A percentile compares a stretch with the other conserved stretches of the same genome.
Evolutionary conservation across 1,140 invertebrate species (phyloP).

Genomic region (Capitella teleta): DNA sequence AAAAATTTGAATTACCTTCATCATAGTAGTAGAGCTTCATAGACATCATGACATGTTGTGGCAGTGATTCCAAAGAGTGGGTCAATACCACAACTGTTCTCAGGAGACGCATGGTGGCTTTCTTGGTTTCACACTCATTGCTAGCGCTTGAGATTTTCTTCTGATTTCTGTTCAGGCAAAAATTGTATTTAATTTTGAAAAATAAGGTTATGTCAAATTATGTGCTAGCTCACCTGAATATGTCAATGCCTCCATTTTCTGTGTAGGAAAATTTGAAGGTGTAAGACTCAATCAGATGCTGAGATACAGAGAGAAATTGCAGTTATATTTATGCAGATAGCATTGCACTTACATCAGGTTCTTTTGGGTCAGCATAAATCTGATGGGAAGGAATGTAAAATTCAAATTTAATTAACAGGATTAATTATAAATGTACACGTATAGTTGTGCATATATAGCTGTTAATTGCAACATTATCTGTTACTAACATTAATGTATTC

Average conservation of each 20-base stretch:
- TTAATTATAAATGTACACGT: conserved; percentile 2
- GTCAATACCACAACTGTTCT: conserved; percentile 38
- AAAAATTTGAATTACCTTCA: conserved; percentile 24
- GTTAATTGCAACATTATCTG: too few relatives aligned
- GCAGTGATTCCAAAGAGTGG: conserved; percentile 33
- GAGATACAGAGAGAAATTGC: conserved; percentile 2
- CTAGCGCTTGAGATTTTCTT: conserved; percentile 32
- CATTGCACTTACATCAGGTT: conserved; percentile 28
- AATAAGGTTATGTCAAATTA: not conserved
- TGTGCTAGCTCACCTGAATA: conserved; percentile 25
- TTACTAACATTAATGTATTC: too few relatives aligned
- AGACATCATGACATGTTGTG: conserved; percentile 38
- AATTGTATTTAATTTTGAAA: not conserved
- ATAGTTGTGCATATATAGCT: conserved; percentile 1
- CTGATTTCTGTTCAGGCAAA: conserved; percentile 22
- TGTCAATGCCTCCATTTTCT: conserved; percentile 28
- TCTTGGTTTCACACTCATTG: conserved; percentile 31
- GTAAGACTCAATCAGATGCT: conserved; percentile 40
- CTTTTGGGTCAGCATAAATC: conserved; percentile 34
- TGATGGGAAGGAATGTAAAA: conserved; percentile 15
- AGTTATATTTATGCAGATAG: not conserved
- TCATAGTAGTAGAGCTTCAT: conserved; percentile 44
- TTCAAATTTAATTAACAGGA: not conserved
- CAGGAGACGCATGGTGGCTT: conserved; percentile 36
- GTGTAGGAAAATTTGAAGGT: conserved; percentile 38